Conservation (phyloP, 2,113 vertebrate species). For the Dipodomys spectabilis region DNA sequence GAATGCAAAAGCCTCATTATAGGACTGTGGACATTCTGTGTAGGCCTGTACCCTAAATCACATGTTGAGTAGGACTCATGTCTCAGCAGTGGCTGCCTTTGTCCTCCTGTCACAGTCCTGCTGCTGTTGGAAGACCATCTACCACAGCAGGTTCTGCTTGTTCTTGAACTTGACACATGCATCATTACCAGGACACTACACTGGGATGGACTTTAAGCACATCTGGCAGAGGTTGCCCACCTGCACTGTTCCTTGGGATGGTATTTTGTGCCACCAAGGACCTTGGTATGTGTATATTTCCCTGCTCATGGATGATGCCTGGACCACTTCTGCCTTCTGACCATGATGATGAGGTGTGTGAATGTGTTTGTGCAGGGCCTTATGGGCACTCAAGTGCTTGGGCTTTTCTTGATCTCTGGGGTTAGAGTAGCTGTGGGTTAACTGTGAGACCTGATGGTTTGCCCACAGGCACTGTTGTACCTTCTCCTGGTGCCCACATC, state of each 20-base stretch:
- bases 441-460: neutral
- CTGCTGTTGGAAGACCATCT: neutral
- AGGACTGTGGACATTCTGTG: no score
- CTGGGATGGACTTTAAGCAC: neutral
- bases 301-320: neutral
- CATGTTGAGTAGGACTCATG: neutral
- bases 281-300: neutral
- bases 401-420: neutral
- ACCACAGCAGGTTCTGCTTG: neutral
- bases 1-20: neutral
- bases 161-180: neutral
- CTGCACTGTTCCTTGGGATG: neutral
- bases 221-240: neutral
- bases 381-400: neutral
- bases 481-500: neutral
- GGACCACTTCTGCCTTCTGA: neutral
- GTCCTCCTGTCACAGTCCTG: neutral
- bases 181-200: neutral
- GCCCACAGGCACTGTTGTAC: neutral
- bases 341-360: neutral
- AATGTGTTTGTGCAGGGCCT: neutral
- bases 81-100: neutral
- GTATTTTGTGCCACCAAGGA: neutral
- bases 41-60: neutral
- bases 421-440: neutral